Percentiles rank a stretch among this genome's conserved stretches.
These are phyloP conservation scores for Nephrotoma appendiculata DNA, from an alignment of 2,888 invertebrate genomes.

Conservation along the genomic window DNA sequence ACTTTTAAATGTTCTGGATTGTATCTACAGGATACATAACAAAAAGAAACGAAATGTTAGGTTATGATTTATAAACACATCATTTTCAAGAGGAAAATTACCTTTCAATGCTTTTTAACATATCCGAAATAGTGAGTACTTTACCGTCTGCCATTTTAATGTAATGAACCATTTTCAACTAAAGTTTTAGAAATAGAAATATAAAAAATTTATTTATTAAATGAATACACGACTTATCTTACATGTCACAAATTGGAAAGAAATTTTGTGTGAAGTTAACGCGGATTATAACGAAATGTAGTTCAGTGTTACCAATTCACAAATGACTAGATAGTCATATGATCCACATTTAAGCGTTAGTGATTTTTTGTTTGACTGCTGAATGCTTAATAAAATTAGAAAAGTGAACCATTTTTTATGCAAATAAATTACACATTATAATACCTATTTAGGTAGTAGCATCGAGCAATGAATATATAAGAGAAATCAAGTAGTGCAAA, in stretches of 20 bases:
- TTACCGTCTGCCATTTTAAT: slow-evolving; percentile 34
- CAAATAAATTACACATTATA: too few relatives aligned
- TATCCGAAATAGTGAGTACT: slow-evolving; percentile 55
- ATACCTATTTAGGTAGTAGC: too few relatives aligned
- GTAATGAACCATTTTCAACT: slow-evolving; percentile 23
- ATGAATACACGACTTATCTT: background rate
- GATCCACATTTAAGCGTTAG: background rate
- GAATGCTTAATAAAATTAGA: too few relatives aligned
- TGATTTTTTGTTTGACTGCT: too few relatives aligned
- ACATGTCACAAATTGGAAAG: background rate
- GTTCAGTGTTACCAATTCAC: background rate
- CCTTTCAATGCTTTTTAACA: slow-evolving; percentile 89
- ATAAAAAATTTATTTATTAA: background rate
- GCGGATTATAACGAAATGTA: background rate
- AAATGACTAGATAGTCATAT: too few relatives aligned
- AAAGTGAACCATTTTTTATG: too few relatives aligned
- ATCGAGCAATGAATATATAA: too few relatives aligned
- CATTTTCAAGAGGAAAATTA: slow-evolving; percentile 26
- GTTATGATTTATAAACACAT: background rate
- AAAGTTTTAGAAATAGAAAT: background rate
- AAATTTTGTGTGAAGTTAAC: background rate
- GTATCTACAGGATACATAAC: slow-evolving; percentile 46
- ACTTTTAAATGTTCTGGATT: slow-evolving; percentile 89
- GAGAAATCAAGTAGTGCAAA: too few relatives aligned
- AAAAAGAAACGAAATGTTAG: background rate